A percentile compares a stretch with the other conserved stretches of the same genome.
Conservation (phyloP, 2,113 vertebrate genomes). For the Rhipidura dahli region DNA sequence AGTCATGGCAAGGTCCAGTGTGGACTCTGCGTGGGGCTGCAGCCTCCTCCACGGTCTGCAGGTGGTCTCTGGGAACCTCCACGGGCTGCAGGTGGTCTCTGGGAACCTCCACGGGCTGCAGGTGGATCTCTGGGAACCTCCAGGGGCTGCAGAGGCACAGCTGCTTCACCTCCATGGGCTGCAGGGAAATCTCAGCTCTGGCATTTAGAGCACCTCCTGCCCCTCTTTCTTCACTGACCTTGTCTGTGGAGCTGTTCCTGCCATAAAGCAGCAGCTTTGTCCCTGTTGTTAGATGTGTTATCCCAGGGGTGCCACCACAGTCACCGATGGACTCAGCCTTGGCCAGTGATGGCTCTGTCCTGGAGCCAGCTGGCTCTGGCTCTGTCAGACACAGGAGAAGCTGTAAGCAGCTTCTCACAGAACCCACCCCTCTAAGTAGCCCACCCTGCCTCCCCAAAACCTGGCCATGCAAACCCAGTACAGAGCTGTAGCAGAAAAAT, state of each 20-base stretch:
- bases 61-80: background rate
- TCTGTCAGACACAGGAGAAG: background rate
- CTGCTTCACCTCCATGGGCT: background rate
- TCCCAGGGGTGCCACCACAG: background rate
- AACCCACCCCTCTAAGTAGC: background rate
- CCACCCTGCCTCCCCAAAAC: background rate
- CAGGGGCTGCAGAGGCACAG: background rate
- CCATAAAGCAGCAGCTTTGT: background rate
- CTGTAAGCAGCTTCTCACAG: background rate
- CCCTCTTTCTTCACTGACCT: background rate
- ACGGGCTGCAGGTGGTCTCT: background rate
- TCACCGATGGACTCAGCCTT: background rate
- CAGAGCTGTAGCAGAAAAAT: background rate
- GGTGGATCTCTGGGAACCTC: background rate
- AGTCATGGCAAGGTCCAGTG: too few relatives aligned
- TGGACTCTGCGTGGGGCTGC: background rate
- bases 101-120: background rate
- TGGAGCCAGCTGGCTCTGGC: background rate
- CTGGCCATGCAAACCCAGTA: background rate
- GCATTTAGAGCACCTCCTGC: background rate
- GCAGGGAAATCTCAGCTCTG: background rate
- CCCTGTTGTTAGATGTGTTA: background rate
- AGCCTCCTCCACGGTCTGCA: background rate
- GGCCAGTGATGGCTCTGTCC: background rate
- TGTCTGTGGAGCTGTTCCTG: background rate